phyloP scores from a whole-genome alignment of 1,140 invertebrate genomes.

The Ceratina australensis region DNA sequence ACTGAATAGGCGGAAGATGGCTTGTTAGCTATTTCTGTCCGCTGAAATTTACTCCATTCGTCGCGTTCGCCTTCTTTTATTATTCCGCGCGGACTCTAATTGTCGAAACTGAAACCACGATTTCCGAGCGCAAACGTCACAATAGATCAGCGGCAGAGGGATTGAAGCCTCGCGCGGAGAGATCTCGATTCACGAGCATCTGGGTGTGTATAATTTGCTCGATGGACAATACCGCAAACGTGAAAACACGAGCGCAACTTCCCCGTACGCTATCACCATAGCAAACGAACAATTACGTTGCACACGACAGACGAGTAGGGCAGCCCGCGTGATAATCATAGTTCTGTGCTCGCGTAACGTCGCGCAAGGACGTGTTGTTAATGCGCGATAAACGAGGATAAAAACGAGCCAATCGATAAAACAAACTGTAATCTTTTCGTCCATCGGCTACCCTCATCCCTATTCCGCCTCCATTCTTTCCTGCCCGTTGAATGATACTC shows the following conservation, averaged over 20 bases:
- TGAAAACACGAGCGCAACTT: slow-evolving; percentile 14
- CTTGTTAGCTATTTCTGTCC: background rate
- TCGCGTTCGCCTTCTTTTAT: background rate
- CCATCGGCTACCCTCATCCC: background rate
- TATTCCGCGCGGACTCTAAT: no score
- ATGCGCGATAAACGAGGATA: slow-evolving; percentile 46
- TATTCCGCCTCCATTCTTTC: background rate
- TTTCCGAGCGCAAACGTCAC: background rate
- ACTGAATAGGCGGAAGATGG: background rate
- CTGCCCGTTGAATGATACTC: background rate
- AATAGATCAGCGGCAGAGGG: slow-evolving; percentile 4
- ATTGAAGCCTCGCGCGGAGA: background rate
- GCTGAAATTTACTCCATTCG: no score
- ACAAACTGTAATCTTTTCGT: slow-evolving; percentile 19
- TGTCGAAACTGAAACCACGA: no score
- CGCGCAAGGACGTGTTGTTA: slow-evolving; percentile 26
- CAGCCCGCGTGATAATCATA: slow-evolving; percentile 21
- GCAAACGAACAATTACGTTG: background rate
- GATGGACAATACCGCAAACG: background rate
- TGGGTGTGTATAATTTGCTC: background rate
- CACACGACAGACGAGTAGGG: background rate
- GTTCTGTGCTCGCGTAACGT: slow-evolving; percentile 31
- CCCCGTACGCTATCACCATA: background rate
- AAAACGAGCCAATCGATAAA: slow-evolving; percentile 49
- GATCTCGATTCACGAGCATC: background rate